Evolutionary conservation across 2,888 invertebrate genomes (phyloP), one percentile per base, ranked within the genome.

Genomic region (Maniola hyperantus): DNA sequence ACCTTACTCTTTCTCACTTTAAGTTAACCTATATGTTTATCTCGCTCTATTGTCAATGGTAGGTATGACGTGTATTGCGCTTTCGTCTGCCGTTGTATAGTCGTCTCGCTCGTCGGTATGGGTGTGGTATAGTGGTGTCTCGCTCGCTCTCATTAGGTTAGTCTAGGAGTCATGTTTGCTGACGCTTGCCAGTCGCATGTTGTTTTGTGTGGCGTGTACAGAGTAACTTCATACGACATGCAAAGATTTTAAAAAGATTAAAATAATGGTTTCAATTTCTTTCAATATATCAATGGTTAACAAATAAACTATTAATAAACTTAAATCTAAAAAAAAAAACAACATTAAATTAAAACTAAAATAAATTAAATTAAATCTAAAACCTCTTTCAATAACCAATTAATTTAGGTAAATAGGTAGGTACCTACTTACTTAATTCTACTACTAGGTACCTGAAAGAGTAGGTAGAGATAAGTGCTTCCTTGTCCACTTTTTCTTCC

Each of bases 81-180:
- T 90, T 92, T 91, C 88, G 87, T 68, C 88, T 84, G 91, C 89
- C 90, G 79, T 33, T 81, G 83, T 86, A 85, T 66, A 71, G 82
- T 87, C 67, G 79, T 84, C 87, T 77, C 84, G 63, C 55, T 89
- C 78, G 62, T 64, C 10, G 62, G 6, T 71, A 67, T 0, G 36
- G 42, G n/a, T 0, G 0, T 5, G 15, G 70, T 72, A 71, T 88
- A 76, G 71, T 64, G 71, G 70, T 71, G 77, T 89, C 87, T 80
- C 87, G 71, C 75, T 91, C 81, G 74, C 85, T 86, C 89, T 91
- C 90, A 92, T 92, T 91, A 91, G 91, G 91, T 92, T 92, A 91
- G 89, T 85, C 82, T 77, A 76, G 77, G 83, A 79, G 86, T 79
- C 82, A 79, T 89, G 89, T 91, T 91, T 91, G 86, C 85, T 75